Evolutionary conservation across 2,113 vertebrate genomes (phyloP).

Genomic region (Serranochromis macrocephalus): DNA sequence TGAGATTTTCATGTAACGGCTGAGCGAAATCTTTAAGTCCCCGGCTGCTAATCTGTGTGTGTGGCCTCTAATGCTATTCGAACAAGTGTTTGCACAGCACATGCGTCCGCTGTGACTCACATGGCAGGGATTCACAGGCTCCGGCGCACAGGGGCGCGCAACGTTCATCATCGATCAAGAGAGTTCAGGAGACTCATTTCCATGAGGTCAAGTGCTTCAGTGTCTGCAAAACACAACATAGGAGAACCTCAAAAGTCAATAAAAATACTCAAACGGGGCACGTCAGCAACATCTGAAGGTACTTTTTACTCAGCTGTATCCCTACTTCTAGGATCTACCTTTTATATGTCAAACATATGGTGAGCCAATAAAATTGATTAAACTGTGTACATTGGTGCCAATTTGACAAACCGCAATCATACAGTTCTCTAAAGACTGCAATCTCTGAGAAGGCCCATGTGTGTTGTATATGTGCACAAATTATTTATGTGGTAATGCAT

Average conservation of each 20-base stretch:
- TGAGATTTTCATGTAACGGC: neutral
- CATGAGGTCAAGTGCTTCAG: neutral
- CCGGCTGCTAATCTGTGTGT: conserved; percentile 26
- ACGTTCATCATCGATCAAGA: conserved; percentile 3
- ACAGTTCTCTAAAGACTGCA: neutral
- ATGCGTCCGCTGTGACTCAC: conserved; percentile 25
- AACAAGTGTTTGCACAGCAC: neutral
- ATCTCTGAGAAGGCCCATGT: neutral
- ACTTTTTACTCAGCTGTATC: neutral
- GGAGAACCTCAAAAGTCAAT: neutral
- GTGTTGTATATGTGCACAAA: neutral
- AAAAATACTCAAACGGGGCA: fast-evolving
- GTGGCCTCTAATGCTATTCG: neutral
- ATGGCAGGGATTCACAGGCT: conserved; percentile 36
- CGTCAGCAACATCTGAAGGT: neutral
- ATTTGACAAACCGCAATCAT: neutral
- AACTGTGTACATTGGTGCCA: neutral
- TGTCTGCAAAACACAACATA: neutral
- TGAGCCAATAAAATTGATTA: neutral
- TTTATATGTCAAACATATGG: neutral
- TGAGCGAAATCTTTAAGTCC: neutral
- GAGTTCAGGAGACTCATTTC: neutral
- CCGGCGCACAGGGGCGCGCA: neutral
- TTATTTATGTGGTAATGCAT: neutral
- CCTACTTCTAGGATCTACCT: neutral